A percentile compares a stretch with the other conserved stretches of the same genome.
Conservation (phyloP, 2,888 invertebrate species). For the Ypsolopha scabrella region DNA sequence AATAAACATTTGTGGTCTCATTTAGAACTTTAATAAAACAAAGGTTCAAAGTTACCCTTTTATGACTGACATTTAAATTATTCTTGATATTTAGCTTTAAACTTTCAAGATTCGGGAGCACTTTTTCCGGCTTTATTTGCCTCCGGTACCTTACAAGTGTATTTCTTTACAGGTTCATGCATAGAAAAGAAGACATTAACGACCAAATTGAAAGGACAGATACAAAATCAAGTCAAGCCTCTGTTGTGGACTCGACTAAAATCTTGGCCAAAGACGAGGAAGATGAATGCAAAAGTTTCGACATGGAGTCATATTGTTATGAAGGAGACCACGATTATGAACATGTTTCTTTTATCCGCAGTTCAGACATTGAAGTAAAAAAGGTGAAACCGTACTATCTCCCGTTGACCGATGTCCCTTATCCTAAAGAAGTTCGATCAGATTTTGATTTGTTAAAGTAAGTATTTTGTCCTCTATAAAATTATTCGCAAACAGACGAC, state of each 20-base stretch:
- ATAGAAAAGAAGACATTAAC: slow-evolving; percentile 41
- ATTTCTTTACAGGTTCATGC: slow-evolving; percentile 27
- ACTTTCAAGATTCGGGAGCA: no score
- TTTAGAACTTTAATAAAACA: no score
- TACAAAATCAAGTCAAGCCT: not conserved
- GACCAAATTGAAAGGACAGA: slow-evolving; percentile 24
- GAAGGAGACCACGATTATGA: slow-evolving; percentile 9
- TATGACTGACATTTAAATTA: no score
- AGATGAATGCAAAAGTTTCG: slow-evolving; percentile 38
- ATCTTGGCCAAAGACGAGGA: no score
- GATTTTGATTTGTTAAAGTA: slow-evolving; percentile 48
- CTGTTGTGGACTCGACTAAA: no score
- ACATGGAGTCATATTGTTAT: slow-evolving; percentile 34
- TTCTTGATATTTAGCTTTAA: no score
- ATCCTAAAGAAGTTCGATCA: slow-evolving; percentile 48
- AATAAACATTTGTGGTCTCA: no score
- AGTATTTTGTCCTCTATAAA: not conserved
- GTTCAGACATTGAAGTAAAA: slow-evolving; percentile 14
- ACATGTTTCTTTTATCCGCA: no score
- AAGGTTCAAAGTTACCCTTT: no score
- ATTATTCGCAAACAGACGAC: no score
- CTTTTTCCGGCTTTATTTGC: no score
- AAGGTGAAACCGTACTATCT: slow-evolving; percentile 36
- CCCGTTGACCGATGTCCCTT: slow-evolving; percentile 46
- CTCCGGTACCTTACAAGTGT: no score